Evolutionary conservation across 2,113 vertebrate genomes (phyloP), one percentile per base, ranked within the genome.

Genomic region (Ailuropoda melanoleuca): DNA sequence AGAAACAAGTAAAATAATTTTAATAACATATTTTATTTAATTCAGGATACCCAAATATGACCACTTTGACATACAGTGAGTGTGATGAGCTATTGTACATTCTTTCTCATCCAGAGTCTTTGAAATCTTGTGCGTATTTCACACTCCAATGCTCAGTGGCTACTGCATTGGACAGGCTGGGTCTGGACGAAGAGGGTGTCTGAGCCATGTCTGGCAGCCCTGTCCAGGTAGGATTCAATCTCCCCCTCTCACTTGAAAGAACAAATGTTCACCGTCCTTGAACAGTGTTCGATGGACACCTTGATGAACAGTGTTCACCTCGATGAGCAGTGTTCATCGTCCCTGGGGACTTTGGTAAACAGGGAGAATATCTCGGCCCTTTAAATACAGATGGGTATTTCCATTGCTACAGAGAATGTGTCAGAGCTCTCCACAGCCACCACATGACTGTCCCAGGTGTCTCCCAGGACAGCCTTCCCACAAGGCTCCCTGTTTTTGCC

Each of bases 1-100:
- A 92, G 24, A 87, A 86, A 46, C 26, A 90, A 75, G 48, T 70
- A 29, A 90, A 94, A 80, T 48, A 77, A 39, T 82, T 95, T 80
- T 68, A 53, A 55, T 89, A 46, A 74, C 92, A 6, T 29, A 39
- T 93, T 82, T 92, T 85, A 88, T 64, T 93, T 85, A 70, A 55
- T 18, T 3, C 5, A 1, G 24, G 29, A 17, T 43, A 68, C 37
- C 8, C 23, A 56, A 80, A 72, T 85, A 56, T 11, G 82, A 82
- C 43, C 62, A 92, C 68, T 92, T 88, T 43, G 10, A 81, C 48
- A 80, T 89, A 21, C 1, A 46, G 56, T 53, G 70, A 78, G 18
- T 75, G 31, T 75, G 31, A 88, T 39, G 53, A 83, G 37, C 37
- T 74, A 53, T 12, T 83, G 50, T 18, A 46, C 21, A 8, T 62